These are phyloP conservation scores for Ostrea edulis DNA, from an alignment of 1,140 invertebrate species.

Conservation along the genomic window DNA sequence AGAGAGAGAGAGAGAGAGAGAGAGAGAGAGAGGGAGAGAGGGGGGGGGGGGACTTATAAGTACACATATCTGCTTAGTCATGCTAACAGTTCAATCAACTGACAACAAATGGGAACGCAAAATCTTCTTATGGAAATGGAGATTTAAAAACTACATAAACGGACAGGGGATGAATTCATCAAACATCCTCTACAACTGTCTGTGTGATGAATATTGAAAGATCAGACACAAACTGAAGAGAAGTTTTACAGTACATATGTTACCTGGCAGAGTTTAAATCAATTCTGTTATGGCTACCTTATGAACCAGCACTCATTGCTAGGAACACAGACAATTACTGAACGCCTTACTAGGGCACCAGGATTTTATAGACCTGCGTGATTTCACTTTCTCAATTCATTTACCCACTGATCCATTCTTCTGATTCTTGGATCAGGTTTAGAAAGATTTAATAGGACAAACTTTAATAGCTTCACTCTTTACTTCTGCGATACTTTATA, in stretches of 20 bases:
- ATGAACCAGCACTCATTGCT: background rate
- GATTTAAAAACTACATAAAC: no score
- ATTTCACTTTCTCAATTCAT: conserved; percentile 3
- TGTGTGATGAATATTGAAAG: background rate
- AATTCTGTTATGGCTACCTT: background rate
- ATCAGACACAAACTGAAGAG: background rate
- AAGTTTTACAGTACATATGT: background rate
- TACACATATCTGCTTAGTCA: no score
- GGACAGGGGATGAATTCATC: no score
- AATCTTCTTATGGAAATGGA: no score
- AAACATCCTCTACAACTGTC: no score
- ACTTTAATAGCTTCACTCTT: background rate
- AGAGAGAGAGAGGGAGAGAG: no score
- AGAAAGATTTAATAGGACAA: background rate
- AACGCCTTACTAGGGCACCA: background rate
- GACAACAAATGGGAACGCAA: no score
- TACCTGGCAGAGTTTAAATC: conserved; percentile 6
- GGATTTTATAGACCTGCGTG: background rate
- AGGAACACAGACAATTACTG: background rate
- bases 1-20: no score
- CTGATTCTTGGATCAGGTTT: background rate
- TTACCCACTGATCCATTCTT: background rate
- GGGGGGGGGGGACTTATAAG: no score
- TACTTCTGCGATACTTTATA: background rate
- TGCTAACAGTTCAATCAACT: no score